Conservation (phyloP, 2,797 vertebrate genomes). For the Tolypeutes matacus region DNA sequence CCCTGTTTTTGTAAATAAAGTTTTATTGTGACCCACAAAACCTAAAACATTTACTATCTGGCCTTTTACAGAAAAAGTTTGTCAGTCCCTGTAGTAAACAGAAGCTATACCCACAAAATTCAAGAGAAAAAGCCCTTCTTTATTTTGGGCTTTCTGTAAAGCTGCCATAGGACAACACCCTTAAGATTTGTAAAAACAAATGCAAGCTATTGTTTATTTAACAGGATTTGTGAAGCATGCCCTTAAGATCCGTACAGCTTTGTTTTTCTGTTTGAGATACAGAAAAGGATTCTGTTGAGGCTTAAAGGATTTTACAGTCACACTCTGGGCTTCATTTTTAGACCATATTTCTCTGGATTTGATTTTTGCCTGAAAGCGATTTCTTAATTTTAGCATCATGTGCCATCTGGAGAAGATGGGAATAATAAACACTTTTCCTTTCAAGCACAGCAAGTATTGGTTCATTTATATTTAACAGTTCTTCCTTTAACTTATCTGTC, state of each 20-base stretch:
- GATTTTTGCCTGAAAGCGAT: background rate
- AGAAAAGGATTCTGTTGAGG: background rate
- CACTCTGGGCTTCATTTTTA: background rate
- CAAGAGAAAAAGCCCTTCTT: background rate
- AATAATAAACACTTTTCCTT: background rate
- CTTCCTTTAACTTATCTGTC: background rate
- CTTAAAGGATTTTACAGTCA: background rate
- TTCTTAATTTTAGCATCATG: background rate
- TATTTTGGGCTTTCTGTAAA: background rate
- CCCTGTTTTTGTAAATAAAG: background rate
- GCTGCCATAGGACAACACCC: background rate
- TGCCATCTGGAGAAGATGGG: background rate
- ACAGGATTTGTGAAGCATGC: background rate
- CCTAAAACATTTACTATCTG: background rate
- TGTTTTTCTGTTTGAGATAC: background rate
- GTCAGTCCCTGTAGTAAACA: background rate
- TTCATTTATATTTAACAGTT: background rate
- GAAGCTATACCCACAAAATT: background rate
- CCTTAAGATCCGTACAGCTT: background rate
- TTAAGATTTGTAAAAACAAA: background rate
- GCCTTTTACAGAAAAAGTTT: background rate
- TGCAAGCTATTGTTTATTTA: background rate
- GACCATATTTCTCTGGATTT: background rate
- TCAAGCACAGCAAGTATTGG: background rate
- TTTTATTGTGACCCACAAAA: background rate